phyloP scores from a whole-genome alignment of 92 coral and sea anemone species.

The Paragorgia papillata region DNA sequence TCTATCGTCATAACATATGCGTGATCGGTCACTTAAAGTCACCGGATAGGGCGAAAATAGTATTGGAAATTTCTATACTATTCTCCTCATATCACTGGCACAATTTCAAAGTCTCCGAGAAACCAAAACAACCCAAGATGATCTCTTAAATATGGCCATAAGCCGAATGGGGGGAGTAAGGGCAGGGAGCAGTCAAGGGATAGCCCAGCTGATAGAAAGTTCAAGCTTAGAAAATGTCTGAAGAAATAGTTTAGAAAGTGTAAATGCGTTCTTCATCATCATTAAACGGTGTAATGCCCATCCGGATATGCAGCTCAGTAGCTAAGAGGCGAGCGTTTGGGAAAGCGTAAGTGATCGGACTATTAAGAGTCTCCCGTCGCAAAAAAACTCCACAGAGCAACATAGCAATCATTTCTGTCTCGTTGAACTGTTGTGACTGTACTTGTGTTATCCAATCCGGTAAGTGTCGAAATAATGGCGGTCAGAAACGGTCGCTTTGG shows the following conservation, averaged over 20 bases:
- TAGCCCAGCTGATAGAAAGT: too few species aligned
- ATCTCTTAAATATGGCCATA: neutral
- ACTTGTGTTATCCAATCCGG: neutral
- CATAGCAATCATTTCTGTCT: neutral
- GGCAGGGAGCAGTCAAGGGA: too few species aligned
- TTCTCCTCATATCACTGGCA: neutral
- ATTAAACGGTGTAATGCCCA: too few species aligned
- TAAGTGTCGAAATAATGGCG: neutral
- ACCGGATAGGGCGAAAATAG: neutral
- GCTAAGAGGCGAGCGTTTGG: slow-evolving; percentile 14
- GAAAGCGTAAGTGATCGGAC: neutral
- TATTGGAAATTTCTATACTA: neutral
- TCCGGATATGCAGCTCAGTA: slow-evolving; percentile 35
- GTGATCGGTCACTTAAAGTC: neutral
- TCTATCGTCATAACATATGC: neutral
- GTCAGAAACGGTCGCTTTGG: neutral
- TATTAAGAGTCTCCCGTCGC: neutral
- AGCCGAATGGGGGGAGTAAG: neutral
- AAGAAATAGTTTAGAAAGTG: too few species aligned
- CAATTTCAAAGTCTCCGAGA: neutral
- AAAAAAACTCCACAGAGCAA: neutral
- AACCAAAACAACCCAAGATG: neutral
- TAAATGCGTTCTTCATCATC: too few species aligned
- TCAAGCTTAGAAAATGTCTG: too few species aligned
- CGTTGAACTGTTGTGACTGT: neutral